A percentile compares a stretch with the other conserved stretches of the same genome.
phyloP scores from a whole-genome alignment of 2,113 vertebrate genomes.

The Eudorcas thomsonii region DNA sequence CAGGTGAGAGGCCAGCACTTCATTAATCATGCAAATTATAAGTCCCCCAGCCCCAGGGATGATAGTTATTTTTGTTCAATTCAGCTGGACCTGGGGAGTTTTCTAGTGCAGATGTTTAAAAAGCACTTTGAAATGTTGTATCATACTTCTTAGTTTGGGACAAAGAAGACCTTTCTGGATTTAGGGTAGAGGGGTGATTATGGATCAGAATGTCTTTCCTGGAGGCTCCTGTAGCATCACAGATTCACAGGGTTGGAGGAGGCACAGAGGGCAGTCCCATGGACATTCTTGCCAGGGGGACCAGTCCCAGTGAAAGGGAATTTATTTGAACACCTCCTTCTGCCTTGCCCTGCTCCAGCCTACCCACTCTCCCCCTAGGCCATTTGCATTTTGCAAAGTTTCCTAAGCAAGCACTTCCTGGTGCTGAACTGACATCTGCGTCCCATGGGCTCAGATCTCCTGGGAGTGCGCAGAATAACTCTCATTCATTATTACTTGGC shows the following conservation, averaged over 20 bases:
- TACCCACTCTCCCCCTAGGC: neutral
- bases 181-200: neutral
- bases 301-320: neutral
- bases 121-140: neutral
- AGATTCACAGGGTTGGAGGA: neutral
- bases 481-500: conserved; percentile 67
- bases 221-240: neutral
- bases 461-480: conserved; percentile 58
- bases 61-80: neutral
- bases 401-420: conserved; percentile 47
- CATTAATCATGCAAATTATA: neutral
- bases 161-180: neutral
- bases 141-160: neutral
- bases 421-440: conserved; percentile 43
- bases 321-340: neutral
- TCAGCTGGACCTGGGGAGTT: neutral
- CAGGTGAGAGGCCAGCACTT: neutral
- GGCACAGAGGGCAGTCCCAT: neutral
- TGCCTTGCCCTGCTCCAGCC: neutral
- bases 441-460: conserved; percentile 38
- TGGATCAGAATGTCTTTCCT: neutral
- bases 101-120: neutral
- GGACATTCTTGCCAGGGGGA: neutral
- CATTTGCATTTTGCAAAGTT: conserved; percentile 28
- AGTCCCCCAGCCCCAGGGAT: neutral